Evolutionary conservation across 2,888 invertebrate genomes (phyloP).

Genomic region (Tetranychus piercei): DNA sequence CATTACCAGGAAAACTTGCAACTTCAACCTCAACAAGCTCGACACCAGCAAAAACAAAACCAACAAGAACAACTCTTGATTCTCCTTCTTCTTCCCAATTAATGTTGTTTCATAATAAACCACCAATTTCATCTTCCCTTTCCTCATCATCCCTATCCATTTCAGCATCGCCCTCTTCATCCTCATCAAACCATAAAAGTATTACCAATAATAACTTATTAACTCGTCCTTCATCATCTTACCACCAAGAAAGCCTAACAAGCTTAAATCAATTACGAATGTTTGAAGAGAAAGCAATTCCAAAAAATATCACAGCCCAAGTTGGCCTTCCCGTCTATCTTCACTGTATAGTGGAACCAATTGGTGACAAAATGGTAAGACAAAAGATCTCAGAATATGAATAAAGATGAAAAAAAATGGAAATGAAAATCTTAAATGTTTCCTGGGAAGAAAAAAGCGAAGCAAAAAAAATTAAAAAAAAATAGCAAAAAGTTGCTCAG

Average conservation of each 20-base stretch:
- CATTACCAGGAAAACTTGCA: neutral
- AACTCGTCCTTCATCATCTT: neutral
- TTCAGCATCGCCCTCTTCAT: neutral
- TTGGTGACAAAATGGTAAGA: slow-evolving; percentile 29
- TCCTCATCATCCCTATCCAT: neutral
- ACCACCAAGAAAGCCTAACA: neutral
- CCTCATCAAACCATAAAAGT: slow-evolving; percentile 1
- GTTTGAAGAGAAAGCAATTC: slow-evolving; percentile 21
- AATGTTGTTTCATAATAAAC: neutral
- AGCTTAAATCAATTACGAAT: slow-evolving; percentile 7
- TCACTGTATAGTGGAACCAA: slow-evolving; percentile 26
- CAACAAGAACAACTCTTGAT: neutral
- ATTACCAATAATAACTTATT: neutral
- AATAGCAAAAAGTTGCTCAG: neutral
- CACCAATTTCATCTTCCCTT: neutral
- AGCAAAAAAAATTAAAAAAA: neutral
- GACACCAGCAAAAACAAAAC: neutral
- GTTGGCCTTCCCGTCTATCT: slow-evolving; percentile 25
- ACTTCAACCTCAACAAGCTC: neutral
- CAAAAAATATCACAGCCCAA: slow-evolving; percentile 26
- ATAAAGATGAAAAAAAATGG: neutral
- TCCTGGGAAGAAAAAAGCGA: neutral
- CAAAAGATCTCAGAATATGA: neutral
- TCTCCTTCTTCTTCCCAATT: neutral
- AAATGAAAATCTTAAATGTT: neutral